Percentiles rank a stretch among this genome's conserved stretches.
These are phyloP conservation scores for Cephus pulcher DNA, from an alignment of 2,888 invertebrate species.

Conservation along the genomic window DNA sequence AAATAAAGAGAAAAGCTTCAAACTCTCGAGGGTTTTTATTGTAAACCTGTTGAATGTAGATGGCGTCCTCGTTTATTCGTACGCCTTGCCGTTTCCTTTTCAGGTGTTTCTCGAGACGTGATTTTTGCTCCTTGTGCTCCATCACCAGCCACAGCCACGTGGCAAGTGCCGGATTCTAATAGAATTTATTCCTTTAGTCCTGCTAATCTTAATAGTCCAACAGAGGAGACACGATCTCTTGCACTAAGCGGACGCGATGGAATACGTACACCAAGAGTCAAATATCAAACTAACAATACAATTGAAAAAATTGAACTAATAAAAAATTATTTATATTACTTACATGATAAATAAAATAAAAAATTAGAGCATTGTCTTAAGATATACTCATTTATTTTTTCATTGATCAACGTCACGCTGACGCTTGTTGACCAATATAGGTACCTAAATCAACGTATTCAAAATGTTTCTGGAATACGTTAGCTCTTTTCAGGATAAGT, in stretches of 20 bases:
- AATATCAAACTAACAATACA: neutral
- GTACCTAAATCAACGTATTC: neutral
- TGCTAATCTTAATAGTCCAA: neutral
- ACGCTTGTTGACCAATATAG: neutral
- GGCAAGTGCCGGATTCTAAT: constrained; percentile 68
- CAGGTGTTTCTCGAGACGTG: constrained; percentile 56
- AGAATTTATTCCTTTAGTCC: constrained; percentile 25
- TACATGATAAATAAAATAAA: neutral
- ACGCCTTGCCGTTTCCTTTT: constrained; percentile 53
- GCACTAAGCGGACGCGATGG: neutral
- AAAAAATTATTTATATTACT: neutral
- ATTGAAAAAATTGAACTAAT: neutral
- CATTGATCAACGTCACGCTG: neutral
- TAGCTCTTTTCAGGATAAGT: neutral
- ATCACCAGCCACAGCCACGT: constrained; percentile 68
- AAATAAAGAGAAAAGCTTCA: neutral
- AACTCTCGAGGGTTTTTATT: constrained; percentile 17
- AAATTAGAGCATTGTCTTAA: neutral
- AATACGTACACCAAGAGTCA: neutral
- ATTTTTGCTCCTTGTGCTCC: constrained; percentile 61
- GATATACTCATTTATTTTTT: neutral
- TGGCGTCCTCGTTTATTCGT: constrained; percentile 52
- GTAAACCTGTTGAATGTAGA: constrained; percentile 58
- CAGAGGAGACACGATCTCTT: neutral
- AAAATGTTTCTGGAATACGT: neutral